Evolutionary conservation across 2,113 vertebrate genomes (phyloP).

Genomic region (Stegostoma tigrinum): DNA sequence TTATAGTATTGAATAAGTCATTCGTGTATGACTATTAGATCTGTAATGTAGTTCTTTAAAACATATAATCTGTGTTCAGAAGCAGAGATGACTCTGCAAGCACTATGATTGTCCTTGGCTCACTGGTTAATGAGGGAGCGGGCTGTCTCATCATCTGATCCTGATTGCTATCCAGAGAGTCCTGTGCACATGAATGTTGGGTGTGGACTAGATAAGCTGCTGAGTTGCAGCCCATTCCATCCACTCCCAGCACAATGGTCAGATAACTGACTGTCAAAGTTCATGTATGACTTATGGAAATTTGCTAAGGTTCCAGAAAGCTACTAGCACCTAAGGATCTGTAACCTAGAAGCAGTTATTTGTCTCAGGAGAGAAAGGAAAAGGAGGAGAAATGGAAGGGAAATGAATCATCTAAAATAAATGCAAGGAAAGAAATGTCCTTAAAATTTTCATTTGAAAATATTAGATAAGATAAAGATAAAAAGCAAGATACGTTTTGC

Average conservation of each 20-base stretch:
- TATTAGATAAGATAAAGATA: background rate
- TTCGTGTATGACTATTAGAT: background rate
- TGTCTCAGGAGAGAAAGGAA: background rate
- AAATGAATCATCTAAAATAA: background rate
- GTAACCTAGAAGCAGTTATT: background rate
- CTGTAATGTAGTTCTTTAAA: background rate
- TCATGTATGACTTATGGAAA: background rate
- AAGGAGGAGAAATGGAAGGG: background rate
- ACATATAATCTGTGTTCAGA: background rate
- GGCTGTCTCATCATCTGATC: background rate
- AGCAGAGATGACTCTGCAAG: background rate
- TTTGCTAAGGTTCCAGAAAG: background rate
- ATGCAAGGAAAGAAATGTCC: background rate
- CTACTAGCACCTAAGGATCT: background rate
- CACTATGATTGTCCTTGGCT: background rate
- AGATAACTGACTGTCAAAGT: background rate
- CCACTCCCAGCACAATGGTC: no score
- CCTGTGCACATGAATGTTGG: background rate
- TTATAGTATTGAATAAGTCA: background rate
- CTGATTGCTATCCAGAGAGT: background rate
- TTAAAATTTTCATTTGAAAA: background rate
- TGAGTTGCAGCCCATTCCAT: background rate
- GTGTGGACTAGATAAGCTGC: background rate
- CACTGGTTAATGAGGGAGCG: background rate
- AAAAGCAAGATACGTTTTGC: background rate